phyloP scores from a whole-genome alignment of 2,797 vertebrate species.

The Otolemur crassicaudatus region DNA sequence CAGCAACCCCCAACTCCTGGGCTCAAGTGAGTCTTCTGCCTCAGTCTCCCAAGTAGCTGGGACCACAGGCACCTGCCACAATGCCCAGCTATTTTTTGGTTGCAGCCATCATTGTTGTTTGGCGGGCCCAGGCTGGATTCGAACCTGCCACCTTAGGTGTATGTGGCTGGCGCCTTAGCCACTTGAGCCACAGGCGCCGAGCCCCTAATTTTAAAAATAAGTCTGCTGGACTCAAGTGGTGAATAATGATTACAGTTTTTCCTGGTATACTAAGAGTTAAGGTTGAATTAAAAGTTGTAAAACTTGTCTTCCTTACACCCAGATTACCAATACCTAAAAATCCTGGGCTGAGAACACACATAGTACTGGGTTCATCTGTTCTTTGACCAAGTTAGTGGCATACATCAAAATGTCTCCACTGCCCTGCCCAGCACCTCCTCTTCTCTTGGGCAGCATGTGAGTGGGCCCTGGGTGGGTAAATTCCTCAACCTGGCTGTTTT shows the following conservation, averaged over 20 bases:
- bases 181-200: too few relatives aligned
- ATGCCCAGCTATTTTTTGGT: too few relatives aligned
- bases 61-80: too few relatives aligned
- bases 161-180: too few relatives aligned
- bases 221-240: background rate
- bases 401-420: background rate
- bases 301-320: background rate
- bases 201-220: background rate
- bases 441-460: background rate
- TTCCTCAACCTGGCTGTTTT: background rate
- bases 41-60: too few relatives aligned
- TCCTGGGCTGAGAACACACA: background rate
- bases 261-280: background rate
- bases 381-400: background rate
- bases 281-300: background rate
- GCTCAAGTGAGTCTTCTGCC: too few relatives aligned
- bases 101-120: too few relatives aligned
- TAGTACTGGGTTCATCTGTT: background rate
- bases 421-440: rapidly evolving
- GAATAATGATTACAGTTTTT: background rate
- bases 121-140: too few relatives aligned
- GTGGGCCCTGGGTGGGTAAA: background rate
- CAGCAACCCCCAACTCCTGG: too few relatives aligned
- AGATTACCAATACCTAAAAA: background rate
- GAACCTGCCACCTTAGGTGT: too few relatives aligned